Conservation (phyloP, 2,888 invertebrate species). For the Drosophila picticornis region DNA sequence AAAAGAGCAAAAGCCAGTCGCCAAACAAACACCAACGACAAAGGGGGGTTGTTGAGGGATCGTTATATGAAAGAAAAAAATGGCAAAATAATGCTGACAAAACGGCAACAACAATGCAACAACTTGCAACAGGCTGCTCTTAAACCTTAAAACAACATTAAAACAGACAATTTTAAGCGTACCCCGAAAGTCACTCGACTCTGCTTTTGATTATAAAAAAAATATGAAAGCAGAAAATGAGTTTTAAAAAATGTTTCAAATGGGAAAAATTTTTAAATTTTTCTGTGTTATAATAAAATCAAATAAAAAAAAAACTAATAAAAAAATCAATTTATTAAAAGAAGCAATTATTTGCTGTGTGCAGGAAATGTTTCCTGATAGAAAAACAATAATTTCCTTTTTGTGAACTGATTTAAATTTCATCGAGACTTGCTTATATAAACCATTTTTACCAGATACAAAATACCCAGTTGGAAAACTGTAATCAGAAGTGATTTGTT, state of each 20-base stretch:
- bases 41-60: conserved; percentile 5
- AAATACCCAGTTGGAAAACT: background rate
- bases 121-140: conserved; percentile 14
- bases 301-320: background rate
- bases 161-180: background rate
- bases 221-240: background rate
- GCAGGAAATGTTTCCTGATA: background rate
- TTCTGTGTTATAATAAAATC: background rate
- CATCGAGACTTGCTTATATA: background rate
- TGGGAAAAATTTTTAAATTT: background rate
- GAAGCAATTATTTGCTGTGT: background rate
- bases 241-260: too few species aligned
- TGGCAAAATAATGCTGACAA: background rate
- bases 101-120: conserved; percentile 11
- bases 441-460: background rate
- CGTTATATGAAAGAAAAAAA: background rate
- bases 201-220: background rate
- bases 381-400: background rate
- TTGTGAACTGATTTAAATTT: background rate
- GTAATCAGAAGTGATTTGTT: conserved; percentile 25
- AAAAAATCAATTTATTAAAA: background rate
- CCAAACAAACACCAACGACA: conserved; percentile 18
- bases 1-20: conserved; percentile 61
- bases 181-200: background rate
- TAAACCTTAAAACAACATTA: conserved; percentile 1